Evolutionary conservation across 2,888 invertebrate species (phyloP), one percentile per base, ranked within the genome.

Genomic region (Exocentrus adspersus): DNA sequence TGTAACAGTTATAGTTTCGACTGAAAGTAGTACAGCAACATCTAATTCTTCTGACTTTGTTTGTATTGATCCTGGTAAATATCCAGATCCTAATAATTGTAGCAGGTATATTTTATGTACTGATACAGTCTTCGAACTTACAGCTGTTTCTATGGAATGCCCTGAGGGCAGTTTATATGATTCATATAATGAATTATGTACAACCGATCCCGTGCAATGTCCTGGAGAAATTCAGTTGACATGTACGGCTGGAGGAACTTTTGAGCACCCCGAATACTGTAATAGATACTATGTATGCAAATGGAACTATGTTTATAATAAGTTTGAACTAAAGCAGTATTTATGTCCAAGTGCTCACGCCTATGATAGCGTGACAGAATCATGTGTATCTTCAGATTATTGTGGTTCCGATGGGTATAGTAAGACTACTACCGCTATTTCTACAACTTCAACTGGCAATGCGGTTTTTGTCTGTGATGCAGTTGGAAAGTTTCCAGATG

Each of bases 201-300:
- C 78, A 5, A 69, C 62, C 1, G 64, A 71, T 51, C 75, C 76
- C 1, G 78, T 79, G 5, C 77, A 77, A 65, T 79, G 79, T 69
- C 78, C 77, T 10, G 70, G 76, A n/a, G 76, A 76, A 24, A 32
- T 59, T 10, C 45, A 57, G 37, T 59, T 79, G 10, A 50, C 48
- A n/a, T 81, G 81, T 53, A 60, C 75, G 32, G 70, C 64, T 10
- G 78, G 82, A 12, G 86, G 86, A 1, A 83, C 80, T 71, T 86
- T 84, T 73, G 77, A 83, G 1, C 85, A 87, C 75, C 80, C 80
- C 14, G 72, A 78, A 24, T 81, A 87, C 70, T 87, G 87, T 64
- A 83, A 81, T 51, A 84, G 84, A 71, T 87, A 85, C 74, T 87
- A 86, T 68, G 81, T 83, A 48, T 87, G 87, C 68, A 75, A 81